These are phyloP conservation scores for Diarsia rubi DNA, from an alignment of 2,888 invertebrate species.

Conservation along the genomic window DNA sequence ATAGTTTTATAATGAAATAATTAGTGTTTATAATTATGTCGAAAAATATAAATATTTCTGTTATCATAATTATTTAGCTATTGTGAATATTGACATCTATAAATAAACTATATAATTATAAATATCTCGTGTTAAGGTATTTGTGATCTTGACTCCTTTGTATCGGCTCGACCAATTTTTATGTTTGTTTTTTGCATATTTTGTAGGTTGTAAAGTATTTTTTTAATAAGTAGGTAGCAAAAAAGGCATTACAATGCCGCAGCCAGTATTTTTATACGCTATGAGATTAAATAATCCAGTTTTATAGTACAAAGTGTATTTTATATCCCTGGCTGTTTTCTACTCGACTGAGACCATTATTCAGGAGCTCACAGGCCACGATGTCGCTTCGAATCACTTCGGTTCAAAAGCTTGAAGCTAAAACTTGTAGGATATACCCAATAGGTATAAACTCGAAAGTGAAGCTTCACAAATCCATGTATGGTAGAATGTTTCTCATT, in stretches of 20 bases:
- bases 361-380: slow-evolving; percentile 20
- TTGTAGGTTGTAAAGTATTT: too few species aligned
- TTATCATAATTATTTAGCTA: background rate
- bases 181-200: too few species aligned
- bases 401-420: background rate
- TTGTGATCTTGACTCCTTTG: too few species aligned
- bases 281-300: background rate
- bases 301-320: background rate
- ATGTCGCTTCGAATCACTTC: background rate
- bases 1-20: slow-evolving; percentile 31
- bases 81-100: too few species aligned
- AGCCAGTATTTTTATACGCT: background rate
- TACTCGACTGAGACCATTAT: slow-evolving; percentile 16
- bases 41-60: background rate
- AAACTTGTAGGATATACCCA: slow-evolving; percentile 7
- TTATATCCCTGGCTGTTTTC: background rate
- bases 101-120: too few species aligned
- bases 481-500: background rate
- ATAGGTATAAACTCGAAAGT: background rate
- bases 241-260: too few species aligned
- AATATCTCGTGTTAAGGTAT: too few species aligned
- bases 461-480: slow-evolving; percentile 9
- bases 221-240: too few species aligned
- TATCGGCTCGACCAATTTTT: too few species aligned
- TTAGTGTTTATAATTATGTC: background rate